Evolutionary conservation across 92 coral and sea anemone species (phyloP).

Genomic region (Parazoanthus swiftii): DNA sequence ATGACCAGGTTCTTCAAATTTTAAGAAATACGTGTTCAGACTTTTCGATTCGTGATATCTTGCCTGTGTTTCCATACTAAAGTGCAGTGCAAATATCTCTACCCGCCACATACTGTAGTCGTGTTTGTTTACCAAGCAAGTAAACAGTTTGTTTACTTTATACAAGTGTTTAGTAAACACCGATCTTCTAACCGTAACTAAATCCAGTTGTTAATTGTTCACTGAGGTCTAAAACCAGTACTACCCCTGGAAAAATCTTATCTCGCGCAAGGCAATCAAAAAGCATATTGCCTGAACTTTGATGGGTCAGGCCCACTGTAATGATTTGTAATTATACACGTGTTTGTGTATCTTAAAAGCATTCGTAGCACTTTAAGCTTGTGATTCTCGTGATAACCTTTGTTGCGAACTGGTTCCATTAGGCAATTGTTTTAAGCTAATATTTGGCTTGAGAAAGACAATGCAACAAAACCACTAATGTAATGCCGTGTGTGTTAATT

Average conservation of each 20-base stretch:
- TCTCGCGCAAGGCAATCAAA: background rate
- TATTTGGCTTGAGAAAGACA: background rate
- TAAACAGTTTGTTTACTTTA: conserved; percentile 27
- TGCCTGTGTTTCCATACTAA: background rate
- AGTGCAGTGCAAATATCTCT: background rate
- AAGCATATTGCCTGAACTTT: conserved; percentile 6
- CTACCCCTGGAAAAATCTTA: background rate
- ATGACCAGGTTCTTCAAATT: conserved; percentile 13
- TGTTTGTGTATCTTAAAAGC: conserved; percentile 1
- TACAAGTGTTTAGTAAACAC: conserved; percentile 20
- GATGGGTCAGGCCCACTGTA: background rate
- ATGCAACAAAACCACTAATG: background rate
- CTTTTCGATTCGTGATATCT: background rate
- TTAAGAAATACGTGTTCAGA: conserved; percentile 13
- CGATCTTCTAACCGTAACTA: background rate
- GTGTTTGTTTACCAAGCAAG: background rate
- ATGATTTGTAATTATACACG: conserved; percentile 26
- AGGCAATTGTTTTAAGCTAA: background rate
- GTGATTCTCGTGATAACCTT: conserved; percentile 34
- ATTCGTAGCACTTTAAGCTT: conserved; percentile 1
- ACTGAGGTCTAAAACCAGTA: background rate
- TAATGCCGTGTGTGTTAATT: no score
- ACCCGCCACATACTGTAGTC: background rate
- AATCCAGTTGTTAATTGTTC: background rate
- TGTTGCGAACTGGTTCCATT: conserved; percentile 15